Evolutionary conservation across 2,797 vertebrate species (phyloP).

Genomic region (Sebastiscus tertius): DNA sequence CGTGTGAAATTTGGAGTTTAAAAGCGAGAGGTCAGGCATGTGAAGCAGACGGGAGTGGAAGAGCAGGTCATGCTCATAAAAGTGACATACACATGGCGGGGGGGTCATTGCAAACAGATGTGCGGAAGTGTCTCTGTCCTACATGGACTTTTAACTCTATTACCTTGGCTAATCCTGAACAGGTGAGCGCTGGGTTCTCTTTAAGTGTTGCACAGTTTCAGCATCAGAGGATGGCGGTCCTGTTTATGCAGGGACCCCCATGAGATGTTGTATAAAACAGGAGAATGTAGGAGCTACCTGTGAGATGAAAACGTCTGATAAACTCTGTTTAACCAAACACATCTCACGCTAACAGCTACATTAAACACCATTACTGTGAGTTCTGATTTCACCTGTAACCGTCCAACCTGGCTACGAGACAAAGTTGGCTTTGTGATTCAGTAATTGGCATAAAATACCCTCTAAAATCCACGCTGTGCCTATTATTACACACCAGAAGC

Average conservation of each 20-base stretch:
- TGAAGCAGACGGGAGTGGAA: slow-evolving; percentile 20
- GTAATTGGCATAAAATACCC: slow-evolving; percentile 24
- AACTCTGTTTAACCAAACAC: neutral
- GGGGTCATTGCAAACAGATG: slow-evolving; percentile 59
- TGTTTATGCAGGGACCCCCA: slow-evolving; percentile 8
- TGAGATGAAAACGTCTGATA: slow-evolving; percentile 8
- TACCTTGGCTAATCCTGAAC: slow-evolving; percentile 61
- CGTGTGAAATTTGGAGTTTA: slow-evolving; percentile 12
- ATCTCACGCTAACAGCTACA: neutral
- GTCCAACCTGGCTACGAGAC: neutral
- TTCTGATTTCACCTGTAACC: slow-evolving; percentile 27
- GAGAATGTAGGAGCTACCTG: neutral
- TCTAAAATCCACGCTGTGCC: slow-evolving; percentile 38
- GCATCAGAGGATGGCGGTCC: neutral
- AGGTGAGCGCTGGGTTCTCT: slow-evolving; percentile 49
- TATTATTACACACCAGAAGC: slow-evolving; percentile 25
- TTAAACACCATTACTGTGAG: neutral
- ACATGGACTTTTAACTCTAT: slow-evolving; percentile 34
- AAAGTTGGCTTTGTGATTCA: slow-evolving; percentile 18
- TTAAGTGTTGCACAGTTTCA: slow-evolving; percentile 29
- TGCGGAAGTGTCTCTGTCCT: slow-evolving; percentile 45
- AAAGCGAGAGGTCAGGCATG: neutral
- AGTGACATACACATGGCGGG: slow-evolving; percentile 31
- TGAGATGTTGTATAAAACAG: neutral
- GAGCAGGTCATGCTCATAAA: slow-evolving; percentile 46